Percentiles rank a stretch among this genome's conserved stretches.
Evolutionary conservation across 2,888 invertebrate species (phyloP).

Genomic region (Embidobia sp.): DNA sequence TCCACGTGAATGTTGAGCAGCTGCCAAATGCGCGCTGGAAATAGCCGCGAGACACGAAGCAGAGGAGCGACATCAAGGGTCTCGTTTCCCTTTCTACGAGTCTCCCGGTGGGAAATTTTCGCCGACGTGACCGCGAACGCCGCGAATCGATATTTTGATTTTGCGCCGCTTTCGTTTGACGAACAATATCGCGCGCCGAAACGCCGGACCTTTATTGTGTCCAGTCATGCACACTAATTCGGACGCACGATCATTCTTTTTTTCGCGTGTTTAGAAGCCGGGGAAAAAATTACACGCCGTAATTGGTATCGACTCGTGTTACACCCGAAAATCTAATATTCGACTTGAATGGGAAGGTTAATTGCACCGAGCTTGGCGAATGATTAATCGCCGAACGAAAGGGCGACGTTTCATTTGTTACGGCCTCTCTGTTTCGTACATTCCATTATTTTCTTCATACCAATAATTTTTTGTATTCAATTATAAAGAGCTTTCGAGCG

Average conservation of each 20-base stretch:
- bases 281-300: conserved; percentile 17
- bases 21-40: conserved; percentile 45
- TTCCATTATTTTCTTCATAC: too few relatives aligned
- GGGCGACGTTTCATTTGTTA: not conserved
- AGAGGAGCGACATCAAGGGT: conserved; percentile 42
- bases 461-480: too few relatives aligned
- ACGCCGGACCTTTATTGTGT: conserved; percentile 22
- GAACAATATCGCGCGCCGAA: not conserved
- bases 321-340: conserved; percentile 35
- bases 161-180: conserved; percentile 3
- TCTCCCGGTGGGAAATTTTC: conserved; percentile 24
- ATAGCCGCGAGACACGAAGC: conserved; percentile 38
- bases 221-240: conserved; percentile 42
- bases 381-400: conserved; percentile 11
- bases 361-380: conserved; percentile 10
- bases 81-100: conserved; percentile 5
- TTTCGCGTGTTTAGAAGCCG: conserved; percentile 10
- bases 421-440: too few relatives aligned
- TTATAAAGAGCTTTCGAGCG: too few relatives aligned
- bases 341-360: conserved; percentile 27
- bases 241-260: conserved; percentile 1
- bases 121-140: too few relatives aligned
- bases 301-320: conserved; percentile 20
- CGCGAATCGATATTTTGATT: conserved; percentile 50
- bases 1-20: conserved; percentile 39